Evolutionary conservation across 2,888 invertebrate species (phyloP), one percentile per base, ranked within the genome.

Genomic region (Drosophila tanythrix): DNA sequence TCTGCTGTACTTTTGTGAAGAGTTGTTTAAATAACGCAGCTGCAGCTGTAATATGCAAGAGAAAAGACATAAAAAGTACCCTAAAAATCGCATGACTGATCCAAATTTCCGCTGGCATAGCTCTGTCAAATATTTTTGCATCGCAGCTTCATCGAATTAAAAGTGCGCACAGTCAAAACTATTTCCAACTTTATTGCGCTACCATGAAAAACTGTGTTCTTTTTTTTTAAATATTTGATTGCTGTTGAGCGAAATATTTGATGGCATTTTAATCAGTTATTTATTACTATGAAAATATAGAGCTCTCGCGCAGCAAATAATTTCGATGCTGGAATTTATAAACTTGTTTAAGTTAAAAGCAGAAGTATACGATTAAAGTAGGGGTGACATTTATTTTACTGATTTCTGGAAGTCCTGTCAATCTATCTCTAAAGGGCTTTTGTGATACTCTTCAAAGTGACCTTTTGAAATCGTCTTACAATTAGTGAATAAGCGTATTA

Each of bases 401-500:
- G 27, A 27, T 36, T 7, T 36, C 3, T 13, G 27, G 7, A 21
- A 21, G 40, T 21, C 21, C 2, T 40, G 29, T 15, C 3, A 31
- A 3, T 56, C 25, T 10, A n/a, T 43, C 25, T 31, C 33, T 27
- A 33, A 25, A 25, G 25, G 2, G 27, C 46, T 8, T 33, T 13
- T 33, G 31, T 13, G 11, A 55, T 27, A 5, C 46, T n/a, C 35
- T 48, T 38, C 55, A 40, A 56, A 38, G 21, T 10, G 36, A 33
- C 13, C 29, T 33, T 40, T 10, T 50, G 29, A 27, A 57, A 21
- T 36, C 3, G 27, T 48, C 33, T 65, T 66, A 64, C 67, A 59
- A 36, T 66, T 64, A 53, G 48, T 18, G 43, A 73, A 63, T 65
- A 65, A 62, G 51, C 69, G n/a, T 29, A 43, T 55, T 40, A 35